Conservation (phyloP, 1,140 invertebrate species). For the Hyles vespertilio region DNA sequence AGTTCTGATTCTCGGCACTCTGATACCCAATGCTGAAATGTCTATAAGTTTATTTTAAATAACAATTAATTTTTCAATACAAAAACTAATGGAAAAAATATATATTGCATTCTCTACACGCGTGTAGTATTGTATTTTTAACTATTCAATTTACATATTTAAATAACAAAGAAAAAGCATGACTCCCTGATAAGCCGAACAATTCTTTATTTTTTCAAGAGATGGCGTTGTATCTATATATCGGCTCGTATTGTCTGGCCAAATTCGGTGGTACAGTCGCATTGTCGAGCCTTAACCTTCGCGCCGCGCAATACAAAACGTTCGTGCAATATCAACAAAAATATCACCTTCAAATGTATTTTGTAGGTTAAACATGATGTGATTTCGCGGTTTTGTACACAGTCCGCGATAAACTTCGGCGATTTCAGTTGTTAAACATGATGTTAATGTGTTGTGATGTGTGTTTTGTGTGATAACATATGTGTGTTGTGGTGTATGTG, state of each 20-base stretch:
- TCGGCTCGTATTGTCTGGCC: conserved; percentile 44
- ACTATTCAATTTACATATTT: too few species aligned
- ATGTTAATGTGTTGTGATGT: conserved; percentile 31
- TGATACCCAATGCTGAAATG: too few species aligned
- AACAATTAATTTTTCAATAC: too few species aligned
- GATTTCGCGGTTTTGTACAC: conserved; percentile 66
- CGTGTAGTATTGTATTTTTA: too few species aligned
- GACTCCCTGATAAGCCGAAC: too few species aligned
- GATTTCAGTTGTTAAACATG: conserved; percentile 9
- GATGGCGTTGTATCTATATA: conserved; percentile 48
- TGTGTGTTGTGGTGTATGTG: conserved; percentile 22
- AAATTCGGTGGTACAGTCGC: conserved; percentile 35
- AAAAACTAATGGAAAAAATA: too few species aligned
- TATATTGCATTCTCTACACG: too few species aligned
- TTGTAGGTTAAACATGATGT: conserved; percentile 73
- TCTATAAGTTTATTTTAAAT: too few species aligned
- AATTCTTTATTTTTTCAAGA: conserved; percentile 11
- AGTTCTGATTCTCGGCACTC: too few species aligned
- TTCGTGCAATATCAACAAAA: conserved; percentile 70
- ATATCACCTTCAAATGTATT: conserved; percentile 75
- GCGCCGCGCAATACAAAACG: conserved; percentile 17
- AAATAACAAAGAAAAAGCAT: too few species aligned
- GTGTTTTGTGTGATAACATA: conserved; percentile 26
- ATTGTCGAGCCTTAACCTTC: conserved; percentile 19
- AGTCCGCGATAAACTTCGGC: conserved; percentile 40